phyloP scores from a whole-genome alignment of 2,888 invertebrate genomes.

The Onchidella celtica region DNA sequence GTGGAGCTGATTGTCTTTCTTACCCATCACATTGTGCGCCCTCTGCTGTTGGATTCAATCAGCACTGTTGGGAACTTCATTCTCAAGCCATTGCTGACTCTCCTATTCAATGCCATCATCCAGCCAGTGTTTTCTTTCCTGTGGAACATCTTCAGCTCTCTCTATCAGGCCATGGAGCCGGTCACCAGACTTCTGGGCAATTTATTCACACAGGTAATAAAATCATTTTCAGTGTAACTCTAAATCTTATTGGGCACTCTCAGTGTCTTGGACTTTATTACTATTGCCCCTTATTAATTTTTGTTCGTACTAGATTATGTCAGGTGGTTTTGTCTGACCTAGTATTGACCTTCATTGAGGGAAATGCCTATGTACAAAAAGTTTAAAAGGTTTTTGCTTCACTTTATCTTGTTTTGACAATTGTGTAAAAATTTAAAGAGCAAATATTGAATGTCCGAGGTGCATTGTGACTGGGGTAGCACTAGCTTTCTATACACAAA shows the following conservation, averaged over 20 bases:
- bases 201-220: constrained; percentile 39
- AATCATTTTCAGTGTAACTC: too few relatives aligned
- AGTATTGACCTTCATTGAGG: too few relatives aligned
- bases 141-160: constrained; percentile 43
- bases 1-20: constrained; percentile 36
- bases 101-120: constrained; percentile 38
- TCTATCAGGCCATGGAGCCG: constrained; percentile 34
- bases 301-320: too few relatives aligned
- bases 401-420: too few relatives aligned
- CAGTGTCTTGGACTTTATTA: background rate
- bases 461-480: too few relatives aligned
- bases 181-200: constrained; percentile 25
- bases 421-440: too few relatives aligned
- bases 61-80: constrained; percentile 37
- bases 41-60: constrained; percentile 38
- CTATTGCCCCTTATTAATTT: background rate
- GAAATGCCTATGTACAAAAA: too few relatives aligned
- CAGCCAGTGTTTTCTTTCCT: constrained; percentile 40
- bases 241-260: background rate
- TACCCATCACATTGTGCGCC: constrained; percentile 29
- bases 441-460: too few relatives aligned
- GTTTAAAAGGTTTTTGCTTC: too few relatives aligned
- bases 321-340: too few relatives aligned
- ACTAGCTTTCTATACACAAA: too few relatives aligned
- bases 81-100: constrained; percentile 43